Evolutionary conservation across 2,113 vertebrate species (phyloP).

Genomic region (Gadus macrocephalus): DNA sequence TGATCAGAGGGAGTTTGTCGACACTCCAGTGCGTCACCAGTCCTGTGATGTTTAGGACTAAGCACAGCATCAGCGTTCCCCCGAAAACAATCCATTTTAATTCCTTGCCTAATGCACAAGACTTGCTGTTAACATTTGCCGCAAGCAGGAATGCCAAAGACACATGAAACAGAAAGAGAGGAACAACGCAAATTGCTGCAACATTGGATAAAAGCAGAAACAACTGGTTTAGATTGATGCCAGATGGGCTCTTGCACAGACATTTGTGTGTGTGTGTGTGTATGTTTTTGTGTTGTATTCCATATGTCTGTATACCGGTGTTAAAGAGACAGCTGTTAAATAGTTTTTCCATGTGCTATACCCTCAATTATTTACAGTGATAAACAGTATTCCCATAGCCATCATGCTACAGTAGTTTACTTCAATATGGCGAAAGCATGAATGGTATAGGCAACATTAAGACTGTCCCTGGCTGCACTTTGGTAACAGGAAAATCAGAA

Average conservation of each 20-base stretch:
- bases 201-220: constrained; percentile 8
- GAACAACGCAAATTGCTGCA: constrained; percentile 11
- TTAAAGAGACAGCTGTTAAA: no score
- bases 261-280: constrained; percentile 4
- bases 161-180: constrained; percentile 4
- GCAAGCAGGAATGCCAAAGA: constrained; percentile 10
- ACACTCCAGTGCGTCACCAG: no score
- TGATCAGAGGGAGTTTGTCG: no score
- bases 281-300: neutral
- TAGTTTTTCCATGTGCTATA: no score
- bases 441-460: no score
- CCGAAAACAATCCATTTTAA: neutral
- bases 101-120: neutral
- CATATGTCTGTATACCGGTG: neutral
- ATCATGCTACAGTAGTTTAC: no score
- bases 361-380: no score
- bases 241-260: constrained; percentile 1
- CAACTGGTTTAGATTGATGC: constrained; percentile 22
- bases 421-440: no score
- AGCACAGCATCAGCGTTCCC: neutral
- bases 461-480: no score
- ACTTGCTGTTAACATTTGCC: constrained; percentile 8
- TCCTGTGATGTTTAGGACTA: no score
- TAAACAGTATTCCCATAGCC: no score
- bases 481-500: no score